Evolutionary conservation across 2,888 invertebrate genomes (phyloP), one percentile per base, ranked within the genome.

Genomic region (Caenorhabditis macrosperma): DNA sequence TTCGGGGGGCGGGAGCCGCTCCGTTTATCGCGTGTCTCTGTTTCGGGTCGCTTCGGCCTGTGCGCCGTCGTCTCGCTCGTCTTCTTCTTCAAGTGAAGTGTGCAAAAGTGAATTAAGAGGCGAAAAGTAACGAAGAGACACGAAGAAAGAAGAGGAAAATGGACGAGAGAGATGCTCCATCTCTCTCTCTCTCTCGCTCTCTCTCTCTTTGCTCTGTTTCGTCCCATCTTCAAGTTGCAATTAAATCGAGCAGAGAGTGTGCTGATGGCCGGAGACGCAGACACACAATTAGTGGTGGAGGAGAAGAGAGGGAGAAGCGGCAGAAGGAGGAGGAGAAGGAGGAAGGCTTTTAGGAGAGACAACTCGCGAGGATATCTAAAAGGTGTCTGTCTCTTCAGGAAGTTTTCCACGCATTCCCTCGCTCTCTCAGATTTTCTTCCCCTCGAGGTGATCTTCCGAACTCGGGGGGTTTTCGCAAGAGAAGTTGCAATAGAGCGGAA

Each of bases 101-200:
- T 38, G 61, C 60, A 72, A 66, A 68, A 72, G 63, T 72, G 72
- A 72, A 72, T 72, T 72, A 72, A 72, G 63, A 72, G 64, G 72
- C 63, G 64, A 72, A 64, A 72, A 72, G 63, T 61, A 44, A 59
- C 57, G 57, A 67, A 48, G 35, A 52, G 54, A 55, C 12, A 30
- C 5, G 46, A 55, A 33, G 35, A 10, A 33, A 22, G 22, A n/a
- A 24, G 48, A 38, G 22, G 48, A 20, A 46, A 24, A 61, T 30
- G 30, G 33, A 24, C 2, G 24, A 44, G 48, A 54, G 35, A 48
- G 30, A 46, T 17, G 22, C 20, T 17, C 20, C 20, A 22, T 46
- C 46, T 15, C 46, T 46, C 15, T 15, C 15, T 46, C 46, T 46
- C 38, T 61, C 46, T 60, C 30, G 26, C 54, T 10, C 20, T 54